Evolutionary conservation across 2,888 invertebrate genomes (phyloP).

Genomic region (Papilio gigon): DNA sequence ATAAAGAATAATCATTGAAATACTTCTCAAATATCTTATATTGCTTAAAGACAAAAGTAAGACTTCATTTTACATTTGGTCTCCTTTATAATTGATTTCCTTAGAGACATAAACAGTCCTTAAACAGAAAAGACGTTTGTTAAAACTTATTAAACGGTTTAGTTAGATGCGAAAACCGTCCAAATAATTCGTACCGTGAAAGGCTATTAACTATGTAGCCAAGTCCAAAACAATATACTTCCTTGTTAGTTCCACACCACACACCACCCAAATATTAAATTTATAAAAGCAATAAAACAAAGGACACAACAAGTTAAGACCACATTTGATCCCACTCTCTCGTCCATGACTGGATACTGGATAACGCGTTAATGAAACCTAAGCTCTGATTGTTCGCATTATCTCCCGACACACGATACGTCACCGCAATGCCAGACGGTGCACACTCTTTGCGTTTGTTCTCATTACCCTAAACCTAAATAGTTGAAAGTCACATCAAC

Average conservation of each 20-base stretch:
- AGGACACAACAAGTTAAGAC: constrained; percentile 8
- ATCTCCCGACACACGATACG: constrained; percentile 62
- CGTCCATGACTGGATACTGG: constrained; percentile 51
- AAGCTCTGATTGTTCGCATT: constrained; percentile 57
- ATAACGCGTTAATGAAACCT: constrained; percentile 47
- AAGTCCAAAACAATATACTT: constrained; percentile 16
- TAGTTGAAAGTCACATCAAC: constrained; percentile 21
- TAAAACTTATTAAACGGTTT: background rate
- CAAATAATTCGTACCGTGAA: background rate
- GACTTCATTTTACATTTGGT: background rate
- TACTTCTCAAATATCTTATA: no score
- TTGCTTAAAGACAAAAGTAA: background rate
- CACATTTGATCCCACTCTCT: constrained; percentile 49
- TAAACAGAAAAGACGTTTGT: background rate
- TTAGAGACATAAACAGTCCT: no score
- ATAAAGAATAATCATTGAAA: no score
- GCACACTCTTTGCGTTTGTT: constrained; percentile 40
- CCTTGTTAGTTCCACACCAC: constrained; percentile 5
- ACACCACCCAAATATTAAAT: background rate
- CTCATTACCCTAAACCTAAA: constrained; percentile 32
- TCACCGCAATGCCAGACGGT: constrained; percentile 43
- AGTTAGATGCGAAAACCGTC: background rate
- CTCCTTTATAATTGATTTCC: no score
- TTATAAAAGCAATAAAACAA: constrained; percentile 20
- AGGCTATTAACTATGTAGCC: background rate